These are phyloP conservation scores for Lepidothrix coronata DNA, from an alignment of 2,113 vertebrate genomes.

Conservation along the genomic window DNA sequence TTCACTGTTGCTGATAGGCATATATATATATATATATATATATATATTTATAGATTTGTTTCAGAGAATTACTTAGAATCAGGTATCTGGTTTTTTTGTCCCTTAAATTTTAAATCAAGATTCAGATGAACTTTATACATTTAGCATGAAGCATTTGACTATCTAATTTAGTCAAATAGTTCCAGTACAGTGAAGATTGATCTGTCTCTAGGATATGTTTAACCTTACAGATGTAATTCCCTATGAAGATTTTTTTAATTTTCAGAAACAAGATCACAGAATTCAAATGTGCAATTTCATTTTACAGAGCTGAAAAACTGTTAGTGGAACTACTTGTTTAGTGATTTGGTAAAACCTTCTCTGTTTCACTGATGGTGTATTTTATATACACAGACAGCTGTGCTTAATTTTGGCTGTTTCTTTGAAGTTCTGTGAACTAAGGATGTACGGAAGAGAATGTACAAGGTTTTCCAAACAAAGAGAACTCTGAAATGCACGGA, in stretches of 20 bases:
- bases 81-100: background rate
- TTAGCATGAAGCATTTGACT: background rate
- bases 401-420: conserved; percentile 31
- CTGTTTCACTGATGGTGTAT: conserved; percentile 31
- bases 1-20: background rate
- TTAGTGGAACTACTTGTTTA: conserved; percentile 31
- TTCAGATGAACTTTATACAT: background rate
- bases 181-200: background rate
- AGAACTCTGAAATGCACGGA: background rate
- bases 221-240: background rate
- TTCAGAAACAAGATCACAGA: background rate
- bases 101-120: background rate
- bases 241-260: conserved; percentile 6
- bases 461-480: background rate
- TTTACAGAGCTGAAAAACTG: conserved; percentile 33
- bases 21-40: background rate
- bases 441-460: background rate
- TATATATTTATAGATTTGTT: background rate
- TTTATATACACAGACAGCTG: conserved; percentile 23
- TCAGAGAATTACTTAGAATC: background rate
- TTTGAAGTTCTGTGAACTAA: conserved; percentile 6
- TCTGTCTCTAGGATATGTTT: background rate
- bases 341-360: background rate
- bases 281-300: background rate
- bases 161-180: background rate